Conservation (phyloP, 2,888 invertebrate species). For the Sipunculus nudus region DNA sequence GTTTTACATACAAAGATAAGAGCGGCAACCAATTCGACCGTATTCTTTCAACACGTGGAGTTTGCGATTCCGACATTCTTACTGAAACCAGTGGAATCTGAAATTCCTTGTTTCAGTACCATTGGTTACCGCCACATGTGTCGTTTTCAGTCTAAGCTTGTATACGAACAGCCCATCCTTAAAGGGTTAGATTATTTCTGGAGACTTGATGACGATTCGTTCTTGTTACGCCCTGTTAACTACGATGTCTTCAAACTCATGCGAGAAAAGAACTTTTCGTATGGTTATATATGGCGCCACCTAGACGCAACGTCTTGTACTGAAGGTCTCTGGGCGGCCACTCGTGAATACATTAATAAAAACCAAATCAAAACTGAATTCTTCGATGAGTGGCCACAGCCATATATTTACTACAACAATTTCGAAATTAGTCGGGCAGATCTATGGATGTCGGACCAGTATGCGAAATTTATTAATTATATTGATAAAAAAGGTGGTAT, state of each 20-base stretch:
- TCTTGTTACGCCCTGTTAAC: constrained; percentile 13
- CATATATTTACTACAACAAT: constrained; percentile 38
- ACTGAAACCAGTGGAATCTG: not conserved
- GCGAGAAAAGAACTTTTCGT: constrained; percentile 15
- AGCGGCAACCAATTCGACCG: constrained; percentile 2
- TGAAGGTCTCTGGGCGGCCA: constrained; percentile 34
- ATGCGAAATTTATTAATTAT: constrained; percentile 29
- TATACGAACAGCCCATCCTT: constrained; percentile 35
- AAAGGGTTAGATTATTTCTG: constrained; percentile 34
- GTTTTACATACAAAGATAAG: constrained; percentile 3
- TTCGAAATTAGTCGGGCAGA: constrained; percentile 36
- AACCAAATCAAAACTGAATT: constrained; percentile 15
- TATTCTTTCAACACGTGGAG: constrained; percentile 32
- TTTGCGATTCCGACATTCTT: constrained; percentile 33
- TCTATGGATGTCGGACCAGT: constrained; percentile 29
- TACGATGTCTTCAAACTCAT: constrained; percentile 41
- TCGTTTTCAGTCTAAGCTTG: constrained; percentile 35
- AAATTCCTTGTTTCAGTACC: constrained; percentile 22
- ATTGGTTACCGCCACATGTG: constrained; percentile 42
- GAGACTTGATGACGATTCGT: constrained; percentile 42
- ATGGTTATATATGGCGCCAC: constrained; percentile 33
- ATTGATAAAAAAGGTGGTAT: constrained; percentile 39
- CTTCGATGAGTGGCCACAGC: constrained; percentile 25
- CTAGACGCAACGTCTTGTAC: constrained; percentile 22
- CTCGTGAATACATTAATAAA: constrained; percentile 14